Percentiles rank a stretch among this genome's conserved stretches.
Conservation (phyloP, 2,113 vertebrate genomes). For the Riparia riparia region DNA sequence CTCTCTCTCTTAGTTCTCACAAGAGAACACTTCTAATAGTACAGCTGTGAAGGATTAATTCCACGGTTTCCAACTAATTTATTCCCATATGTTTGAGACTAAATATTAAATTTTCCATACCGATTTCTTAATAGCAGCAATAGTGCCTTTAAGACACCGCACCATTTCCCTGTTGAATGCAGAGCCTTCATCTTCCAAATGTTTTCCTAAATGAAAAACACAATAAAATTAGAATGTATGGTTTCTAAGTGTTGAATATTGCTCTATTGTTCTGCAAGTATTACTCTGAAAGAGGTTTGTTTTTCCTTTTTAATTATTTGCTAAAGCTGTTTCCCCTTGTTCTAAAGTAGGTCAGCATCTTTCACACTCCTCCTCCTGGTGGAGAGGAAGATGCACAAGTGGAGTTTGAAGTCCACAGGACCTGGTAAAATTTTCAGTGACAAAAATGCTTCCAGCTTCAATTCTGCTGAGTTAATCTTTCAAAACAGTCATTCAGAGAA, state of each 20-base stretch:
- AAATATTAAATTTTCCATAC: conserved; percentile 56
- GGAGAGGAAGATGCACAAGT: neutral
- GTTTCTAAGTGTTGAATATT: neutral
- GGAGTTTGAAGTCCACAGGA: neutral
- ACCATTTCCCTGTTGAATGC: conserved; percentile 76
- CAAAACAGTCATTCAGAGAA: neutral
- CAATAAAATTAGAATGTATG: neutral
- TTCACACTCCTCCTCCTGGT: neutral
- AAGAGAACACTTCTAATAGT: neutral
- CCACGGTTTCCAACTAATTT: neutral
- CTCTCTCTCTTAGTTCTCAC: neutral
- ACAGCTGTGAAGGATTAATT: neutral
- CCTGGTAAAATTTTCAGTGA: neutral
- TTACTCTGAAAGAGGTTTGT: neutral
- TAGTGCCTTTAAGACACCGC: conserved; percentile 72
- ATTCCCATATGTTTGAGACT: neutral
- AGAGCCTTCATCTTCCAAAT: conserved; percentile 72
- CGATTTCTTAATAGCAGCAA: conserved; percentile 77
- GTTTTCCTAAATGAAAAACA: conserved; percentile 73
- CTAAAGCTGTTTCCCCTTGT: neutral
- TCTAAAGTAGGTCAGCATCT: conserved; percentile 17
- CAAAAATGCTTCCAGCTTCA: neutral
- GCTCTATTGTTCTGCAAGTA: neutral
- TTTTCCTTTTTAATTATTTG: neutral
- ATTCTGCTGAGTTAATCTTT: neutral